Base-by-base conservation (phyloP, 2,888 invertebrate species). In the Eugnorisma glareosa region DNA sequence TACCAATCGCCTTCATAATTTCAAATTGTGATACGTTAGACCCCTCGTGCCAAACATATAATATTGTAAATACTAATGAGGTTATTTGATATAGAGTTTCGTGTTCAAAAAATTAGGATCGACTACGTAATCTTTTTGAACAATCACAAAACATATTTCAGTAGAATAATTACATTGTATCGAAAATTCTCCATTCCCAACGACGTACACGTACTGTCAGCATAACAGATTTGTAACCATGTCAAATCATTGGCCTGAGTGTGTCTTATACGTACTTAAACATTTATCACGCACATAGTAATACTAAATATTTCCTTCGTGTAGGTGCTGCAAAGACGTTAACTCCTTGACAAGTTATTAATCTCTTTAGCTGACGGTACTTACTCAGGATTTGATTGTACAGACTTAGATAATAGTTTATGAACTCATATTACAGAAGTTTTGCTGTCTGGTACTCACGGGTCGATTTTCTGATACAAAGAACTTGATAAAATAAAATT, bases 31-130 rank as follows among this genome's bases (percentile, higher is more conserved):
- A 92, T 92, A 91, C 73, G 66, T 77, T 90, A 88, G 81, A 86
- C 82, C 77, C 83, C 79, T 85, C 82, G 91, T 93, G 93, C 93
- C 93, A 93, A 93, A 88, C 75, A 75, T 85, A 81, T 84, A 81
- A 84, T 72, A 76, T 84, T 89, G 87, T 91, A 89, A 83, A 89
- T 88, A 90, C 64, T 87, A 79, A 85, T 85, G 69, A 84, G 64
- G 78, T 71, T 85, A 85, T 83, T 87, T 69, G 83, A 81, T 86
- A 88, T 80, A 82, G 78, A 85, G 75, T 85, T 80, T 83, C 82
- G 81, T 87, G 86, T 87, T 86, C 80, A 85, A 84, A 70, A 76
- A 79, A 86, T 77, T 82, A 79, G 67, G 51, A 67, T 75, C 67
- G 40, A 82, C 45, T 75, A 68, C 74, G 35, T 79, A 75, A 77